Evolutionary conservation across 2,113 vertebrate species (phyloP), one percentile per base, ranked within the genome.

Genomic region (Lycaon pictus): DNA sequence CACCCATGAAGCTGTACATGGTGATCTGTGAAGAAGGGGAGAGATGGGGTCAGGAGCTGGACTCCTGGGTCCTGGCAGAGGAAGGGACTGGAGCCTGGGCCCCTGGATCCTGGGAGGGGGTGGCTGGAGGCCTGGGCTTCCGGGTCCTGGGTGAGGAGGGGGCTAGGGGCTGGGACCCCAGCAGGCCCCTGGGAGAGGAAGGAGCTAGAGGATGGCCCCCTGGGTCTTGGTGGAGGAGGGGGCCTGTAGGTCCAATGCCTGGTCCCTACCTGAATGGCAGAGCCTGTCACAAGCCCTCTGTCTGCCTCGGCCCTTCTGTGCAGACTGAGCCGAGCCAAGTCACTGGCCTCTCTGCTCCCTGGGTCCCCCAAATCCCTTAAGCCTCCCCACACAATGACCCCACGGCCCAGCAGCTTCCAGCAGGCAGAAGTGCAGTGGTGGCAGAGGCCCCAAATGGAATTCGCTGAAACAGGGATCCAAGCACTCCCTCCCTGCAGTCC

Each of bases 1-100:
- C 99, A 98, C 99, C 99, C 99, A 99, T 99, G 97, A 99, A 99
- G 98, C 99, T 99, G 99, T 99, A 99, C 99, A 99, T 99, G 97
- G 77, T 76, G 90, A 90, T 56, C 97, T 97, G 95, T 6, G 53
- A 88, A 90, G 98, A 95, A 88, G 86, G 97, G 55, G 71, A 98
- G 96, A 93, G 10, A 32, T 22, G 92, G 72, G 58, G 63, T 8
- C 58, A 53, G 27, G 37, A 23, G 20, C 55, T 65, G 11, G 58
- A 60, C 11, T 1, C 10, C 51, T 13, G 25, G 43, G 17, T 56
- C 17, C 60, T 63, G 5, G 10, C 29, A 7, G 15, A 63, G 27
- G 58, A 27, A 1, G 27, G 19, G 11, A 65, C 22, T 5, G 13
- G 1, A 37, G 2, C 37, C 27, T 65, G 3, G 62, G 32, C 10